These are phyloP conservation scores for Andrena marginata DNA, from an alignment of 2,888 invertebrate genomes.

Conservation along the genomic window DNA sequence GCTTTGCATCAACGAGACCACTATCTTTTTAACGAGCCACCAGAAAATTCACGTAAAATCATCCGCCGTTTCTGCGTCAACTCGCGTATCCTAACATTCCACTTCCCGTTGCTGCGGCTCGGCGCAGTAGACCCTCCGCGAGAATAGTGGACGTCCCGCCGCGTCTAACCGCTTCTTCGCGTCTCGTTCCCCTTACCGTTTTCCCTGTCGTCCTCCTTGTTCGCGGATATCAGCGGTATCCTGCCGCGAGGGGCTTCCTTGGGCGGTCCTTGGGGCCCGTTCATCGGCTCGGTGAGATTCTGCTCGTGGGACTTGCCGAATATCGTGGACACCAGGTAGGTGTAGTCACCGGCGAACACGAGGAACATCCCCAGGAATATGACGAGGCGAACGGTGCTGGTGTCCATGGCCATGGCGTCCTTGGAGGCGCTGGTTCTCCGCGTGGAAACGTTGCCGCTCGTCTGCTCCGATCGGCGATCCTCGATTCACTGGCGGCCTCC, in stretches of 20 bases:
- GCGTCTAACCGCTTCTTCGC: too few relatives aligned
- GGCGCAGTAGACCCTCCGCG: background rate
- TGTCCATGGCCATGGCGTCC: constrained; percentile 80
- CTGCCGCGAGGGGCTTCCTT: constrained; percentile 53
- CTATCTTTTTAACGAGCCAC: background rate
- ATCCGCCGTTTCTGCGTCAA: background rate
- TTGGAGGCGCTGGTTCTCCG: constrained; percentile 13
- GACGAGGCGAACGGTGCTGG: constrained; percentile 85
- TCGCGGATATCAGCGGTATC: constrained; percentile 29
- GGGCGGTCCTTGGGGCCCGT: constrained; percentile 68
- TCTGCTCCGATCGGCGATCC: constrained; percentile 35
- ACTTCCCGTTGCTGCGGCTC: background rate
- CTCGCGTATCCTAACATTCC: background rate
- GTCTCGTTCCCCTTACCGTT: constrained; percentile 60
- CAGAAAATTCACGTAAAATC: background rate
- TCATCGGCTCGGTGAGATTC: constrained; percentile 69
- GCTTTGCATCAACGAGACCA: background rate
- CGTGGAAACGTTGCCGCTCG: constrained; percentile 25
- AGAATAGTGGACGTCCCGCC: background rate
- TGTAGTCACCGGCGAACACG: constrained; percentile 87
- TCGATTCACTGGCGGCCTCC: constrained; percentile 46
- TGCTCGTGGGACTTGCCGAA: constrained; percentile 84
- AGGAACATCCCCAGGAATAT: constrained; percentile 87
- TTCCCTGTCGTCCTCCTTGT: constrained; percentile 60
- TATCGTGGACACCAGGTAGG: constrained; percentile 85